phyloP scores from a whole-genome alignment of 2,797 vertebrate genomes.

The Morelia viridis region DNA sequence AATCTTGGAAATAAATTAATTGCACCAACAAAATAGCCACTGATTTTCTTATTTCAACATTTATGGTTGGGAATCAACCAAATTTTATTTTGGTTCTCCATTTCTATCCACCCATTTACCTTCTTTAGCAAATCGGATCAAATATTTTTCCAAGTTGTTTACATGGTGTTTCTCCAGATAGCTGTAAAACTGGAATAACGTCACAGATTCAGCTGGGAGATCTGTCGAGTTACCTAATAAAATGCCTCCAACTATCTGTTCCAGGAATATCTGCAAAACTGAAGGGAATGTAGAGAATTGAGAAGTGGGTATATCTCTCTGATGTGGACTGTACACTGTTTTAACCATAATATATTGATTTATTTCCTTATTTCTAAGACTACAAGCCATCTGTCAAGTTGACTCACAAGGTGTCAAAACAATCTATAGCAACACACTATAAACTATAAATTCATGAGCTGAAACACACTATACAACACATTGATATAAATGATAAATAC shows the following conservation, averaged over 20 bases:
- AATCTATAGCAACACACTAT: neutral
- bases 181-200: slow-evolving; percentile 86
- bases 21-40: neutral
- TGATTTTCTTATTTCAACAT: neutral
- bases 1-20: too few relatives aligned
- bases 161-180: slow-evolving; percentile 83
- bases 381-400: neutral
- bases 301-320: neutral
- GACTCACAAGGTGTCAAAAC: neutral
- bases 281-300: slow-evolving; percentile 16
- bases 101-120: slow-evolving; percentile 67
- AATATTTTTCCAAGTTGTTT: slow-evolving; percentile 84
- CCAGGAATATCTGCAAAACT: slow-evolving; percentile 83
- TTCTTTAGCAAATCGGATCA: slow-evolving; percentile 87
- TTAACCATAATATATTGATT: neutral
- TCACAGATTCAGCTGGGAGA: slow-evolving; percentile 66
- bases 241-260: slow-evolving; percentile 80
- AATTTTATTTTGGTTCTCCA: neutral
- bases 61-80: neutral
- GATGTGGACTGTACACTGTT: rapidly evolving
- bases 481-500: neutral
- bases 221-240: slow-evolving; percentile 62
- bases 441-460: neutral
- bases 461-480: neutral
- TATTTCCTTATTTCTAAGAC: neutral